phyloP scores from a whole-genome alignment of 2,113 vertebrate genomes.

The Pseudorasbora parva region DNA sequence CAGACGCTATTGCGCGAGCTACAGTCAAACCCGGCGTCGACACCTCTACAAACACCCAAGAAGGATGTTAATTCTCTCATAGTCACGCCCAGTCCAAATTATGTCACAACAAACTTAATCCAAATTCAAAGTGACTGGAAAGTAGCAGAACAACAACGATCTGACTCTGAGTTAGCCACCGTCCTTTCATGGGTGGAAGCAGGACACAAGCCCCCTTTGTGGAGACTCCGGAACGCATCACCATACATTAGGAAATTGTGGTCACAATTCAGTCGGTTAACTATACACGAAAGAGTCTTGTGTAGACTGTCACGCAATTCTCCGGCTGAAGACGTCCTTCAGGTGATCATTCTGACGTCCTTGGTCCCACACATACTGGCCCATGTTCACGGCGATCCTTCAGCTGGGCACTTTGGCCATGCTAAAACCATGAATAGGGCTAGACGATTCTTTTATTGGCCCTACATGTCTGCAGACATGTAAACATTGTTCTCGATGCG shows the following conservation, averaged over 20 bases:
- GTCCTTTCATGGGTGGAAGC: constrained; percentile 1
- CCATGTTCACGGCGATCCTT: constrained; percentile 1
- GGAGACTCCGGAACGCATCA: background rate
- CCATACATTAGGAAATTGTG: background rate
- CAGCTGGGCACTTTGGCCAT: constrained; percentile 14
- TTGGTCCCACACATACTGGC: constrained; percentile 24
- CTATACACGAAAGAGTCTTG: background rate
- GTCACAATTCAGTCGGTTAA: constrained; percentile 3
- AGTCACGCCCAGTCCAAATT: background rate
- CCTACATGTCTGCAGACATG: too few species aligned
- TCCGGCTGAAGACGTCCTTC: background rate
- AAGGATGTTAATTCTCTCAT: background rate
- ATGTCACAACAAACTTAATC: background rate
- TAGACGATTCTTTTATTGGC: constrained; percentile 7
- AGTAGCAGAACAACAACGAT: background rate
- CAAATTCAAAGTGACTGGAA: background rate
- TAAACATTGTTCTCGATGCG: constrained; percentile 5
- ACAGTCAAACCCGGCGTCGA: background rate
- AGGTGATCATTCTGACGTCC: background rate
- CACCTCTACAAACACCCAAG: background rate
- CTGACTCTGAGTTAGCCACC: background rate
- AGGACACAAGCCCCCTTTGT: background rate
- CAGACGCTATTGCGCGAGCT: background rate
- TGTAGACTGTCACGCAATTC: background rate
- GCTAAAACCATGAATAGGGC: background rate